Evolutionary conservation across 1,140 invertebrate genomes (phyloP), one percentile per base, ranked within the genome.

Genomic region (Cherax quadricarinatus): DNA sequence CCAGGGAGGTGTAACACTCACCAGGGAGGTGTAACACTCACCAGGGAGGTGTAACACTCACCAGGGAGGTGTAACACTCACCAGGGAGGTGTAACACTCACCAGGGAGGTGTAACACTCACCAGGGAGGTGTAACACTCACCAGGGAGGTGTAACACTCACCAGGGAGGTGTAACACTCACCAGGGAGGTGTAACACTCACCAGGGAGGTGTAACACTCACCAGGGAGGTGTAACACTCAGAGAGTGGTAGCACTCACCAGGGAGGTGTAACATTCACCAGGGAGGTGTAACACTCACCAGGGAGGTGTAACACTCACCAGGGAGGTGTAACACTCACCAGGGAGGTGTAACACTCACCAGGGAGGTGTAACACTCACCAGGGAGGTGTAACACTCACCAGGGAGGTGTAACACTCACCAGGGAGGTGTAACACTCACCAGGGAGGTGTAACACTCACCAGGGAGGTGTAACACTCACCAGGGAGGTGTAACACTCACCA

Each of bases 1-100:
- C n/a, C n/a, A n/a, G n/a, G n/a, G n/a, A n/a, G 57, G 57, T 10
- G 57, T 10, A 3, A 0, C 9, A 60, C 57, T 16, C 16, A 60
- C 57, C 57, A 60, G 57, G 9, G 57, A 10, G 57, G 57, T 60
- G 57, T 10, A 3, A 0, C 14, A 90, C 60, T 95, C 95, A 97
- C 97, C 97, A 98, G 48, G 97, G 97, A n/a, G 75, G 97, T 98
- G 94, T 98, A 97, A 95, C 98, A 98, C 90, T 97, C n/a, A n/a
- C n/a, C n/a, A n/a, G n/a, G n/a, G n/a, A n/a, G 57, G 57, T 10
- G 57, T 10, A 3, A 0, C 9, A 60, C 57, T 16, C 16, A 60
- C 57, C 57, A 60, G 57, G 9, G 57, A 10, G 57, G 57, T 60
- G 57, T 10, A 3, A 0, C 14, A 90, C 60, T 95, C 95, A 97